Evolutionary conservation across 2,113 vertebrate species (phyloP).

Genomic region (Paratilapia polleni): DNA sequence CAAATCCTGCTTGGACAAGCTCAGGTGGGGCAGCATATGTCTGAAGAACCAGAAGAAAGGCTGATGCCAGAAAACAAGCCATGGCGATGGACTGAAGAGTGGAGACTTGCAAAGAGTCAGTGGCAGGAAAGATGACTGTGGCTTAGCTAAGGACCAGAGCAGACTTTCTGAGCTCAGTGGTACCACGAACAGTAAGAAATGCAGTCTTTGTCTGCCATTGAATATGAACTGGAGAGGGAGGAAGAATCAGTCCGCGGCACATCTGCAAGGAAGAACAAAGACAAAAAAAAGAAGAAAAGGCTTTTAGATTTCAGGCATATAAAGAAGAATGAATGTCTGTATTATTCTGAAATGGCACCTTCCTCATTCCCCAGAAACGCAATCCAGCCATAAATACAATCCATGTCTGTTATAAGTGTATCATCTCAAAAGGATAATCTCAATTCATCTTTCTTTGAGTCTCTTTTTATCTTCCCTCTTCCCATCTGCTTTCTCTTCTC

Average conservation of each 20-base stretch:
- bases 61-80: conserved; percentile 84
- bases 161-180: conserved; percentile 66
- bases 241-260: conserved; percentile 69
- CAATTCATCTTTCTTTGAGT: conserved; percentile 61
- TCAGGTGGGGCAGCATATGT: conserved; percentile 78
- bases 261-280: conserved; percentile 76
- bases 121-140: conserved; percentile 1
- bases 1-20: conserved; percentile 69
- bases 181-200: conserved; percentile 53
- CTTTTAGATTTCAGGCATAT: conserved; percentile 63
- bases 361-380: conserved; percentile 53
- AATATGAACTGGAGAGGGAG: conserved; percentile 51
- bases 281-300: conserved; percentile 58
- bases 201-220: conserved; percentile 70
- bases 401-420: conserved; percentile 54
- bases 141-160: conserved; percentile 57
- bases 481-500: conserved; percentile 50
- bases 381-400: conserved; percentile 65
- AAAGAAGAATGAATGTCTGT: conserved; percentile 53
- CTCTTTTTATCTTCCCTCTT: conserved; percentile 51
- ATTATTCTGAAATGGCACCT: conserved; percentile 53
- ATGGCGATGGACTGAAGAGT: conserved; percentile 69
- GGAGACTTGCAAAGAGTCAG: conserved; percentile 8
- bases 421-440: conserved; percentile 66
- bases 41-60: conserved; percentile 85